phyloP scores from a whole-genome alignment of 2,797 vertebrate genomes.

The Gymnocypris eckloni region DNA sequence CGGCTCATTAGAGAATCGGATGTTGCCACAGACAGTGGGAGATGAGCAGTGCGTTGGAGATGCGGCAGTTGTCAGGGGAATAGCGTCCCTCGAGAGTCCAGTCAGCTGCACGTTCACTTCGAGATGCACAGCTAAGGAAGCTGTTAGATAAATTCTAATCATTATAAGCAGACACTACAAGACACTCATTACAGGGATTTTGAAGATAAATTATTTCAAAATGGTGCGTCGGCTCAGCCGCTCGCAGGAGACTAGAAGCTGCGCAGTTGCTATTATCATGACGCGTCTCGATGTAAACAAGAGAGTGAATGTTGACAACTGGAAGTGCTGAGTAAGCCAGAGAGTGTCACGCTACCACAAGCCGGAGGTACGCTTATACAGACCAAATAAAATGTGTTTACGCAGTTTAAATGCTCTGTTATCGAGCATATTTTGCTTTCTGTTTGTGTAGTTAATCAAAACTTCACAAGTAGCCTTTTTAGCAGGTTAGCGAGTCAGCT shows the following conservation, averaged over 20 bases:
- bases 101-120: slow-evolving; percentile 27
- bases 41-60: slow-evolving; percentile 21
- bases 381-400: not conserved
- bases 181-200: not conserved
- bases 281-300: slow-evolving; percentile 53
- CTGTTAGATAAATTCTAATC: not conserved
- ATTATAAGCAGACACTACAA: slow-evolving; percentile 3
- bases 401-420: not conserved
- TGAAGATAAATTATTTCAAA: slow-evolving; percentile 21
- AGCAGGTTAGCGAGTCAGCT: slow-evolving; percentile 4
- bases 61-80: slow-evolving; percentile 63
- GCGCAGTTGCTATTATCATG: slow-evolving; percentile 30
- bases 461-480: not conserved
- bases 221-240: not conserved
- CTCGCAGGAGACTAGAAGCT: slow-evolving; percentile 26
- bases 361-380: not conserved
- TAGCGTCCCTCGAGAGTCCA: slow-evolving; percentile 51
- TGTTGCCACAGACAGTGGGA: not conserved
- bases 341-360: slow-evolving; percentile 4
- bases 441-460: not conserved
- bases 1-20: slow-evolving; percentile 33
- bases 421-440: not conserved
- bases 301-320: slow-evolving; percentile 34
- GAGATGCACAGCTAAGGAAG: slow-evolving; percentile 8
- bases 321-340: slow-evolving; percentile 32